A percentile compares a stretch with the other conserved stretches of the same genome.
Conservation (phyloP, 1,140 invertebrate species). For the Aphelinus certus region DNA sequence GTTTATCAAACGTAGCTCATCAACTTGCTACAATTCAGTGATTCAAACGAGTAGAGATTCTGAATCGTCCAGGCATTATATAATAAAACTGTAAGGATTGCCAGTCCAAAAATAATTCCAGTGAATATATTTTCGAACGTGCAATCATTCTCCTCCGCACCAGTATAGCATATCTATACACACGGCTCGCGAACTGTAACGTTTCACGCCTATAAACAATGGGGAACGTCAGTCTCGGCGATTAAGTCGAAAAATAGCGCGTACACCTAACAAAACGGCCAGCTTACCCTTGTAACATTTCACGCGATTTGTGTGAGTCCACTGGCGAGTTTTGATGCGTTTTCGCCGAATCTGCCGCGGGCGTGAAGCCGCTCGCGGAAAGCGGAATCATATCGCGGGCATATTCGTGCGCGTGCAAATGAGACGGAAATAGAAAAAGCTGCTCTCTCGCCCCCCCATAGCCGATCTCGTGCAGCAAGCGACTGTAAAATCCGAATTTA, state of each 20-base stretch:
- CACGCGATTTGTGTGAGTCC: background rate
- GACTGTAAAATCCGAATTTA: slow-evolving; percentile 32
- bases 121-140: no score
- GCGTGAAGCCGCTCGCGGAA: slow-evolving; percentile 7
- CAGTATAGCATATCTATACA: no score
- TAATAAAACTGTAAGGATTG: no score
- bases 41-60: no score
- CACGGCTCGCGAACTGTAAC: no score
- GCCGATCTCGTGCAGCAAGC: slow-evolving; percentile 4
- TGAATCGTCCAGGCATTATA: no score
- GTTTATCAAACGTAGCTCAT: no score
- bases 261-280: no score
- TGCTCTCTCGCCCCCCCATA: background rate
- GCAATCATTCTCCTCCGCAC: no score
- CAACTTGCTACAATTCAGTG: no score
- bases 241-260: no score
- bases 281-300: background rate
- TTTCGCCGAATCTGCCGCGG: background rate
- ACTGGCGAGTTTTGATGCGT: background rate
- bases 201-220: slow-evolving; percentile 6
- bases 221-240: background rate
- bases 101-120: no score
- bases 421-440: slow-evolving; percentile 30
- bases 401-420: background rate
- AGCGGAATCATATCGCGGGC: slow-evolving; percentile 4